A percentile compares a stretch with the other conserved stretches of the same genome.
phyloP scores from a whole-genome alignment of 2,888 invertebrate species.

The Drosophila merina region DNA sequence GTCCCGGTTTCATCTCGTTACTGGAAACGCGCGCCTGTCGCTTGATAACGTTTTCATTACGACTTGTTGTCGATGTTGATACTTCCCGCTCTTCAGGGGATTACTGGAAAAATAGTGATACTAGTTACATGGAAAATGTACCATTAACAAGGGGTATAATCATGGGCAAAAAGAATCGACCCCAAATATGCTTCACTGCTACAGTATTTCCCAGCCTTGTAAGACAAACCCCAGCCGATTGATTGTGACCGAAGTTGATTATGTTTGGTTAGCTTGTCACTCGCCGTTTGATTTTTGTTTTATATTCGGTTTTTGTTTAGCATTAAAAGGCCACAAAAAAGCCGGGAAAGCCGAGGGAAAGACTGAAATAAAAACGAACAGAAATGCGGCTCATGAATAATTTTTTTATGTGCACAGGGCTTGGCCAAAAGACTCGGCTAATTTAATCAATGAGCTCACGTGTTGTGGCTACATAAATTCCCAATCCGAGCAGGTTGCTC shows the following conservation, averaged over 20 bases:
- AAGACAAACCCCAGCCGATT: slow-evolving; percentile 66
- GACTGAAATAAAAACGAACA: slow-evolving; percentile 22
- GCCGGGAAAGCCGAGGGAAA: slow-evolving; percentile 1
- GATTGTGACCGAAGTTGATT: slow-evolving; percentile 64
- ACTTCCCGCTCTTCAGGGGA: slow-evolving; percentile 4
- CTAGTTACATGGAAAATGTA: neutral
- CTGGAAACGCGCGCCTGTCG: slow-evolving; percentile 39
- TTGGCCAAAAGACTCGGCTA: slow-evolving; percentile 60
- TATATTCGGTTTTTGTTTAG: slow-evolving; percentile 46
- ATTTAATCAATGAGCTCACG: slow-evolving; percentile 78
- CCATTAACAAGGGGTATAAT: neutral
- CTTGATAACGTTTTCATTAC: slow-evolving; percentile 70
- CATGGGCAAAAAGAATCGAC: too few species aligned
- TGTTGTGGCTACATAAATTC: slow-evolving; percentile 71
- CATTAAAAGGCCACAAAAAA: slow-evolving; percentile 53
- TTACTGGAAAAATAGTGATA: neutral
- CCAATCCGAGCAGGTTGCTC: slow-evolving; percentile 38
- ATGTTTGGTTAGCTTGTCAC: slow-evolving; percentile 69
- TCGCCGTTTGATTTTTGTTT: slow-evolving; percentile 44
- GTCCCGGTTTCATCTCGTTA: slow-evolving; percentile 40
- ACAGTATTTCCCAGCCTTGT: slow-evolving; percentile 38
- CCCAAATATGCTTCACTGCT: neutral
- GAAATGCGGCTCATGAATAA: slow-evolving; percentile 68
- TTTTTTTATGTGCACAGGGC: slow-evolving; percentile 65
- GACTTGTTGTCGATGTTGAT: slow-evolving; percentile 20